These are phyloP conservation scores for Hololepta plana DNA, from an alignment of 2,888 invertebrate genomes.

Conservation along the genomic window DNA sequence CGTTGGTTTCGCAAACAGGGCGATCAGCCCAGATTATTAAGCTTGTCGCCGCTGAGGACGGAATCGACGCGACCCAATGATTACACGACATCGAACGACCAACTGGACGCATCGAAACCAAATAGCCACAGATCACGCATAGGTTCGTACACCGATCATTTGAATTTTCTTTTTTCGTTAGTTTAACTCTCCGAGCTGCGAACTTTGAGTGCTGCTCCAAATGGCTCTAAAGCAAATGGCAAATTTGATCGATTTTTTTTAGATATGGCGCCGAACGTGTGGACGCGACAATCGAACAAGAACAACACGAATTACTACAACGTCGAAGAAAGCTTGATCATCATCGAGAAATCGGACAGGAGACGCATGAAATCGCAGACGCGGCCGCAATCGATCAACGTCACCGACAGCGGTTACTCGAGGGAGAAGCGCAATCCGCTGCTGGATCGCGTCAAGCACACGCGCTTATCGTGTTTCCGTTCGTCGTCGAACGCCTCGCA, in stretches of 20 bases:
- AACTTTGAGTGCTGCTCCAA: no score
- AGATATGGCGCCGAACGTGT: constrained; percentile 47
- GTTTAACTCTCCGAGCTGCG: no score
- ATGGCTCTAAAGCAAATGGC: no score
- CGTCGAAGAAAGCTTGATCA: constrained; percentile 39
- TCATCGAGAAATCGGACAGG: constrained; percentile 37
- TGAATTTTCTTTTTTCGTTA: no score
- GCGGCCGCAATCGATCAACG: no score
- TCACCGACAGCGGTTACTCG: constrained; percentile 28
- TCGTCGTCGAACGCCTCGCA: constrained; percentile 35
- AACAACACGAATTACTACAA: constrained; percentile 52
- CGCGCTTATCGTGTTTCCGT: constrained; percentile 48
- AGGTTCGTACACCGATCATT: constrained; percentile 12
- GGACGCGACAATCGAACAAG: constrained; percentile 39
- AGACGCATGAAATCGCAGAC: constrained; percentile 32
- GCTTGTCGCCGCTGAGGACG: constrained; percentile 41
- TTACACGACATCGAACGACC: constrained; percentile 15
- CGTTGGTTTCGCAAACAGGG: constrained; percentile 52
- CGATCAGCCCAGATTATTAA: constrained; percentile 49
- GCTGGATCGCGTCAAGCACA: constrained; percentile 51
- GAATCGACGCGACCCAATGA: constrained; percentile 31
- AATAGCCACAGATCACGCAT: constrained; percentile 18
- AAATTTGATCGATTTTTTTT: constrained; percentile 8
- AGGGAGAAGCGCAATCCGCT: constrained; percentile 51
- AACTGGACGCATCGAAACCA: constrained; percentile 12